Evolutionary conservation across 1,140 invertebrate species (phyloP), one percentile per base, ranked within the genome.

Genomic region (Chironomus tepperi): DNA sequence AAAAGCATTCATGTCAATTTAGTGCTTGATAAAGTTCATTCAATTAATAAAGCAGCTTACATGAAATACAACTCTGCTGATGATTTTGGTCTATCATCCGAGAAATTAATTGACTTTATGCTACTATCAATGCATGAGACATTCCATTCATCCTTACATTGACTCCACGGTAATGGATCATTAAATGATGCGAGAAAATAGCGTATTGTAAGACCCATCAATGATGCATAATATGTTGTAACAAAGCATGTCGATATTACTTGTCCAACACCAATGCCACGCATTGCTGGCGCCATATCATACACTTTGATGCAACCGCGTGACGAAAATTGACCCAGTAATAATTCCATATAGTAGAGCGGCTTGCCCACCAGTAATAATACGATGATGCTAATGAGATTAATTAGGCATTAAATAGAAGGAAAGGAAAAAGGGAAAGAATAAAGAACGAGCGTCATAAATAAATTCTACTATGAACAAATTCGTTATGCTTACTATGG

Each of bases 301-400:
- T 86, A 89, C 43, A 89, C 84, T 76, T 86, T 89, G 15, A 93
- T 88, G 70, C 88, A 89, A 64, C 91, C 91, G 34, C 86, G 86
- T 73, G 89, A 88, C 6, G 90, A 88, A 78, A 93, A 93, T 79
- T 93, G 92, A 16, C 92, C 92, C 0, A 94, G 79, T 6, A 89
- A 84, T 81, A 92, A 90, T 80, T 97, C 95, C 85, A 97, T 86
- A 77, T 95, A 95, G 81, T 97, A 97, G 76, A 96, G 87, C 0
- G 95, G 95, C 77, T 95, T 89, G 0, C 95, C 95, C 57, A 94
- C 89, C 43, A 96, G 81, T 2, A 95, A 81, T 57, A 97, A 85
- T 43, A 95, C 91, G 42, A 96, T 88, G 10, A 93, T 86, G 79
- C 47, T 57, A 57, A 57, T 57, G 47, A 57, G 47, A 57, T 57